A percentile compares a stretch with the other conserved stretches of the same genome.
Evolutionary conservation across 2,113 vertebrate genomes (phyloP).

Genomic region (Aspidoscelis tigris): DNA sequence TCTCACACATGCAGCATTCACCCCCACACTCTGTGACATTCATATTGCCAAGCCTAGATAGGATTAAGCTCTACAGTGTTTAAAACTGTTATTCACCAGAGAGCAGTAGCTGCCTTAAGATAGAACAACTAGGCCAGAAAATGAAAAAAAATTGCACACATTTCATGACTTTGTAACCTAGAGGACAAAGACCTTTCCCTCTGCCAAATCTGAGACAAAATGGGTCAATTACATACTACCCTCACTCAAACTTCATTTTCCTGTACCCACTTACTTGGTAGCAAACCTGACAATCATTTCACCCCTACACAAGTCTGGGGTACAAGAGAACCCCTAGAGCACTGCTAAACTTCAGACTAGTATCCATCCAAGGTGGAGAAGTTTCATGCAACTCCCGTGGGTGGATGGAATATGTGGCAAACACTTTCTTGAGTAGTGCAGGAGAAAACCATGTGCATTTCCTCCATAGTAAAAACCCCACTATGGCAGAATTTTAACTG

Average conservation of each 20-base stretch:
- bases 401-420: no score
- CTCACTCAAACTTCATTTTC: neutral
- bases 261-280: neutral
- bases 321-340: neutral
- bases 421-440: no score
- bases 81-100: no score
- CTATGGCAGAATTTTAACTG: no score
- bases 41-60: neutral
- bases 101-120: no score
- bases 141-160: neutral
- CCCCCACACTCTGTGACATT: neutral
- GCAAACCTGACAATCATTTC: neutral
- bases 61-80: neutral
- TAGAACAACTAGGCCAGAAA: neutral
- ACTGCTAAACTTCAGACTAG: neutral
- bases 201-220: no score
- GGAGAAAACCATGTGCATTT: no score
- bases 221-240: no score
- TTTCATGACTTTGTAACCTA: neutral
- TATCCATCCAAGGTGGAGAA: neutral
- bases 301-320: neutral
- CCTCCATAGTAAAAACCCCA: no score
- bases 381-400: neutral
- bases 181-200: neutral
- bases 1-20: neutral